A percentile compares a stretch with the other conserved stretches of the same genome.
Conservation (phyloP, 2,113 vertebrate species). For the Deroptyus accipitrinus region DNA sequence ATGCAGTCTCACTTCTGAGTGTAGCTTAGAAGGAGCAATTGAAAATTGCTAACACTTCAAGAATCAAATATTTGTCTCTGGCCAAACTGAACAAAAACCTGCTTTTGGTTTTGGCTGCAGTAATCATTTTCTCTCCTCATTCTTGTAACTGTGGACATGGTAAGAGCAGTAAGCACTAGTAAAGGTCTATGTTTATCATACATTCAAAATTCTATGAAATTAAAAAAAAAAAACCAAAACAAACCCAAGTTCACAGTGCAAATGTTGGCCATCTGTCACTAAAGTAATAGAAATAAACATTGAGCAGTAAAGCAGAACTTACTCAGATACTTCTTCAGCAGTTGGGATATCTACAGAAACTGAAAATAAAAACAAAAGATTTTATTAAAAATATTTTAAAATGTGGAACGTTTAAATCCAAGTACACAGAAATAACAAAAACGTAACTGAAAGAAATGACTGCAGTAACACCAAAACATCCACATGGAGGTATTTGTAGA, state of each 20-base stretch:
- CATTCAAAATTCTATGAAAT: neutral
- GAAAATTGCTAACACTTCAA: neutral
- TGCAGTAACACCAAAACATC: neutral
- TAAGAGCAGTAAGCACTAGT: neutral
- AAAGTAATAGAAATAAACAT: neutral
- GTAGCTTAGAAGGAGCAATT: neutral
- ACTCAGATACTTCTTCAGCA: constrained; percentile 78
- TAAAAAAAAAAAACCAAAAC: neutral
- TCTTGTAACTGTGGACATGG: neutral
- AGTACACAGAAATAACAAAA: neutral
- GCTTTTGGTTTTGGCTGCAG: neutral
- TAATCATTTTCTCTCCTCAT: neutral
- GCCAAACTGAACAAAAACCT: neutral
- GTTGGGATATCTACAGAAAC: constrained; percentile 72
- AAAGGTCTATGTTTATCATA: neutral
- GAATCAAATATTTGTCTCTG: neutral
- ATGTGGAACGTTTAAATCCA: neutral
- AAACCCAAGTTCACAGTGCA: neutral
- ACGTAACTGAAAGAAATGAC: neutral
- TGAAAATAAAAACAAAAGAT: constrained; percentile 76
- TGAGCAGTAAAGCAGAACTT: constrained; percentile 69
- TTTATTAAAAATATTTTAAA: constrained; percentile 20
- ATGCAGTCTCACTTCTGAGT: neutral
- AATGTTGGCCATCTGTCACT: neutral
- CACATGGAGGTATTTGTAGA: neutral